phyloP scores from a whole-genome alignment of 2,888 invertebrate genomes.

The Diachrysia chrysitis region DNA sequence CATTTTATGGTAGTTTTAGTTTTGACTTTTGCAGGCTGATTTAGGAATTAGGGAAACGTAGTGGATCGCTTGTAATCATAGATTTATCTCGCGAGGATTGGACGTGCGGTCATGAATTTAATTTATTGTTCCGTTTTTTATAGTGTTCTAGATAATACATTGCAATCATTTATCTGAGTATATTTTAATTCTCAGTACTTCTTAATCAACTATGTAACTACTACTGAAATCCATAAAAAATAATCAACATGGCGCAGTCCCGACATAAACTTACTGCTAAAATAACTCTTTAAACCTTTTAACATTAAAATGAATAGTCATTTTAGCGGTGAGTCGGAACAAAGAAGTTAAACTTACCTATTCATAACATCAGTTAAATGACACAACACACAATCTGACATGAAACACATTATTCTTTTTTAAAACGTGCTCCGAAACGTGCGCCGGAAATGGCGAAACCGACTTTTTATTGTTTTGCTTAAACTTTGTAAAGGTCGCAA shows the following conservation, averaged over 20 bases:
- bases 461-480: slow-evolving; percentile 54
- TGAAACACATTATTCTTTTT: slow-evolving; percentile 47
- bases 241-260: no score
- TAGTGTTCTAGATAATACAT: no score
- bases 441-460: slow-evolving; percentile 47
- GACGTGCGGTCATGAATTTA: neutral
- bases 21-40: slow-evolving; percentile 42
- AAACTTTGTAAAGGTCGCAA: slow-evolving; percentile 53
- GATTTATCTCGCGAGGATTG: slow-evolving; percentile 30
- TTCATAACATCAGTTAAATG: slow-evolving; percentile 17
- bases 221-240: no score
- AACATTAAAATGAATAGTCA: neutral
- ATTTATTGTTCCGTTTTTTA: no score
- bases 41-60: slow-evolving; percentile 37
- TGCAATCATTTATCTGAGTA: no score
- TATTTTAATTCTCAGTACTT: no score
- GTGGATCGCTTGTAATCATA: slow-evolving; percentile 27
- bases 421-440: slow-evolving; percentile 41
- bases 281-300: neutral
- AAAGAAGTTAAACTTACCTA: neutral
- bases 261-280: no score
- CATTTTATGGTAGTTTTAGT: slow-evolving; percentile 46
- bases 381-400: slow-evolving; percentile 38
- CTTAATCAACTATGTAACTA: no score
- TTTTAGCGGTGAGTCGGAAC: neutral